Conservation (phyloP, 2,113 vertebrate species). For the Corythornis madagascariensis region DNA sequence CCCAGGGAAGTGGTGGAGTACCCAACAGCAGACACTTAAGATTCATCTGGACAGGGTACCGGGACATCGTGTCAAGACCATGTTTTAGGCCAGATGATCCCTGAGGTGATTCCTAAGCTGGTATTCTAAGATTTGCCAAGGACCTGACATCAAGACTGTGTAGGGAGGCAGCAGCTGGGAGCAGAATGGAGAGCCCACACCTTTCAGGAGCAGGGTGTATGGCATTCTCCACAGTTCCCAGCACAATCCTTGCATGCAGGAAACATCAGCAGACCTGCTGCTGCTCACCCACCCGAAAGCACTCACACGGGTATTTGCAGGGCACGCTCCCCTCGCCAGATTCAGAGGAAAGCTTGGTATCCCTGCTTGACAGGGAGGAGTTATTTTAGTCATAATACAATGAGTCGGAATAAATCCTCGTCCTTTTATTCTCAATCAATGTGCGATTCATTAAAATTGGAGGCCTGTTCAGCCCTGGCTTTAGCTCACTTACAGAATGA, state of each 20-base stretch:
- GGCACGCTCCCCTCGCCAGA: rapidly evolving
- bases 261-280: neutral
- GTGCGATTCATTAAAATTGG: neutral
- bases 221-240: rapidly evolving
- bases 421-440: neutral
- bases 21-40: neutral
- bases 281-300: neutral
- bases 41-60: neutral
- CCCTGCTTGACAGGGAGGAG: rapidly evolving
- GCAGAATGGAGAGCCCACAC: rapidly evolving
- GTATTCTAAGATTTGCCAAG: neutral
- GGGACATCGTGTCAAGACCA: neutral
- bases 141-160: neutral
- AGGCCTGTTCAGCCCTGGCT: neutral
- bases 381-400: neutral
- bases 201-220: rapidly evolving
- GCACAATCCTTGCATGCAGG: neutral
- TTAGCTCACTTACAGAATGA: neutral
- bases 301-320: rapidly evolving
- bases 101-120: neutral
- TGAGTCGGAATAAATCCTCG: neutral
- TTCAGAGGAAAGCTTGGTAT: neutral
- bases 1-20: neutral
- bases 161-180: too few species aligned
- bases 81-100: neutral